Evolutionary conservation across 2,113 vertebrate species (phyloP).

Genomic region (Conger conger): DNA sequence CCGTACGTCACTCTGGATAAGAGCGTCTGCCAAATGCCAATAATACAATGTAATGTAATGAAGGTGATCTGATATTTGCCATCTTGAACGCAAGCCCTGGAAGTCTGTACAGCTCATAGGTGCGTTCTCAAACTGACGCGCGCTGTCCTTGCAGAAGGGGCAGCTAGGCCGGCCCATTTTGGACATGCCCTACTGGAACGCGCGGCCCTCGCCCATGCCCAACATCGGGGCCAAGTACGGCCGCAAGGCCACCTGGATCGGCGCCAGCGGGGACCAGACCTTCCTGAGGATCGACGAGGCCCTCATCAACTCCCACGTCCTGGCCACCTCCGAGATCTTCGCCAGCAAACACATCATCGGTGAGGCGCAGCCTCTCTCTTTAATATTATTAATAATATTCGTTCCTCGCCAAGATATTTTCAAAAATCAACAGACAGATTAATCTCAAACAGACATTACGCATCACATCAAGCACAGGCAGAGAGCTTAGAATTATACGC

Average conservation of each 20-base stretch:
- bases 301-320: slow-evolving; percentile 96
- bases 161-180: slow-evolving; percentile 94
- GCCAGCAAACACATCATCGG: slow-evolving; percentile 97
- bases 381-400: too few relatives aligned
- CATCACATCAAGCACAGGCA: too few relatives aligned
- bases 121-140: background rate
- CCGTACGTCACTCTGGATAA: too few relatives aligned
- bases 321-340: slow-evolving; percentile 98
- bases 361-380: slow-evolving; percentile 35
- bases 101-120: too few relatives aligned
- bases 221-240: slow-evolving; percentile 97
- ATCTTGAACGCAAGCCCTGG: too few relatives aligned
- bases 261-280: slow-evolving; percentile 96
- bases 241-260: slow-evolving; percentile 97
- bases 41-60: too few relatives aligned
- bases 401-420: too few relatives aligned
- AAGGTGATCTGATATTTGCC: too few relatives aligned
- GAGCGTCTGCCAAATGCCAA: too few relatives aligned
- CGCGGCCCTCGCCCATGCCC: slow-evolving; percentile 94
- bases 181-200: slow-evolving; percentile 98
- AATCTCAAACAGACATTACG: too few relatives aligned
- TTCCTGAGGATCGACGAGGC: slow-evolving; percentile 97
- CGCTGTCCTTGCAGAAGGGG: slow-evolving; percentile 81
- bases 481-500: too few relatives aligned
- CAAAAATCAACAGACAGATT: too few relatives aligned